phyloP scores from a whole-genome alignment of 2,888 invertebrate genomes.

The Drosophila nr. perissopoda region DNA sequence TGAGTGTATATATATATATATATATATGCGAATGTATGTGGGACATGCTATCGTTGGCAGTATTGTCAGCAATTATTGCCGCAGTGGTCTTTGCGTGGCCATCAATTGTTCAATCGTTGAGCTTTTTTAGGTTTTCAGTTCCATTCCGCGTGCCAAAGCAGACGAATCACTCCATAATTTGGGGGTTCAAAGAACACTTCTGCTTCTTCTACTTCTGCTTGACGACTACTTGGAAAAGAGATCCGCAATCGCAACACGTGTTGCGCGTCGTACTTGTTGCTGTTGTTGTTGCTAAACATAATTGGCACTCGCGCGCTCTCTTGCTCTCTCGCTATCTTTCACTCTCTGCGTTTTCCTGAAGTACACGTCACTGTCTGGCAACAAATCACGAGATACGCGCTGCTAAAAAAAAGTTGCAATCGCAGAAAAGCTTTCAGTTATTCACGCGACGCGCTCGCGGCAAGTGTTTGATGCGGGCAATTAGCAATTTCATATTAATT shows the following conservation, averaged over 20 bases:
- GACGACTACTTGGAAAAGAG: neutral
- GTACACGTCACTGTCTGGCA: conserved; percentile 46
- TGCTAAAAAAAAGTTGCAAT: conserved; percentile 23
- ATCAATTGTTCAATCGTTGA: conserved; percentile 47
- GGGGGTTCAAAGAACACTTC: neutral
- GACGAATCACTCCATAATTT: conserved; percentile 1
- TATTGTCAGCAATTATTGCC: conserved; percentile 32
- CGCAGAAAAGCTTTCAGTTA: conserved; percentile 29
- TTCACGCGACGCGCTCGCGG: conserved; percentile 12
- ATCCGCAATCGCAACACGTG: conserved; percentile 46
- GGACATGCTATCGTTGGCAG: conserved; percentile 13
- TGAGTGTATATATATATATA: neutral
- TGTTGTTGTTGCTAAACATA: conserved; percentile 4
- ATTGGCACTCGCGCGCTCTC: neutral
- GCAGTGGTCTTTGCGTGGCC: conserved; percentile 40
- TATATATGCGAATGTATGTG: conserved; percentile 4
- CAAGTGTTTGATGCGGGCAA: neutral
- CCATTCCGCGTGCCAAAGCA: conserved; percentile 13
- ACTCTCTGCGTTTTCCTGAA: conserved; percentile 16
- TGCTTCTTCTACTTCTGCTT: neutral
- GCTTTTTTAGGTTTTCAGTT: conserved; percentile 29
- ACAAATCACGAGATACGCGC: conserved; percentile 44
- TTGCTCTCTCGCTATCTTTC: neutral
- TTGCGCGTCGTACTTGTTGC: conserved; percentile 13
- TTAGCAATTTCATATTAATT: neutral